These are phyloP conservation scores for Colaptes auratus DNA, from an alignment of 2,113 vertebrate genomes.

Conservation along the genomic window DNA sequence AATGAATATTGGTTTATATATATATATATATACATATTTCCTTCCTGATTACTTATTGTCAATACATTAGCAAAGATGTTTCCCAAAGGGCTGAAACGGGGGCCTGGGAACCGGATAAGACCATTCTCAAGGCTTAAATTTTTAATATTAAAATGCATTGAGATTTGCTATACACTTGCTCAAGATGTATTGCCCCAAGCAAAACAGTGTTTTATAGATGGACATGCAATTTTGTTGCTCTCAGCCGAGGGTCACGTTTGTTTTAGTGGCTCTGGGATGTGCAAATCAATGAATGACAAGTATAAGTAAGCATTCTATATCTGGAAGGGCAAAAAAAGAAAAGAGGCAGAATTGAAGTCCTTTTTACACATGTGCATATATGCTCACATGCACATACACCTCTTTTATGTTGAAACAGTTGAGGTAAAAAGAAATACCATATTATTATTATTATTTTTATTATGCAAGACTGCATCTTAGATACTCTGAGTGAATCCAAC, in stretches of 20 bases:
- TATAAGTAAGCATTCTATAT: not conserved
- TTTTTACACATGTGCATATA: not conserved
- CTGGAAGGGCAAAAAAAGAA: not conserved
- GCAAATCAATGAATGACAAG: constrained; percentile 11
- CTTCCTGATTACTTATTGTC: constrained; percentile 40
- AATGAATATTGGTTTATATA: constrained; percentile 50
- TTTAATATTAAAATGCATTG: constrained; percentile 85
- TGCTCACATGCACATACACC: fast-evolving
- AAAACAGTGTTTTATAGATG: constrained; percentile 82
- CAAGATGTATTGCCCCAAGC: constrained; percentile 83
- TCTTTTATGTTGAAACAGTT: not conserved
- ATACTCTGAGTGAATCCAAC: not conserved
- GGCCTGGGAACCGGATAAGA: constrained; percentile 72
- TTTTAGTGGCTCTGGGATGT: not conserved
- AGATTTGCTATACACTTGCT: constrained; percentile 82
- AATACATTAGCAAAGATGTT: constrained; percentile 45
- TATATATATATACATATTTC: constrained; percentile 22
- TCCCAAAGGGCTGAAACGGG: constrained; percentile 43
- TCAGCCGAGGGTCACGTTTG: constrained; percentile 17
- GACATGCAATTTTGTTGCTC: constrained; percentile 66
- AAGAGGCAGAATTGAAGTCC: not conserved
- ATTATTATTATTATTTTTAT: not conserved
- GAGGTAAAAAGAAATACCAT: not conserved
- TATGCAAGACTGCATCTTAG: not conserved
- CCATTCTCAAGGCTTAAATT: constrained; percentile 78